Evolutionary conservation across 2,113 vertebrate species (phyloP).

Genomic region (Phylloscopus whistleri): DNA sequence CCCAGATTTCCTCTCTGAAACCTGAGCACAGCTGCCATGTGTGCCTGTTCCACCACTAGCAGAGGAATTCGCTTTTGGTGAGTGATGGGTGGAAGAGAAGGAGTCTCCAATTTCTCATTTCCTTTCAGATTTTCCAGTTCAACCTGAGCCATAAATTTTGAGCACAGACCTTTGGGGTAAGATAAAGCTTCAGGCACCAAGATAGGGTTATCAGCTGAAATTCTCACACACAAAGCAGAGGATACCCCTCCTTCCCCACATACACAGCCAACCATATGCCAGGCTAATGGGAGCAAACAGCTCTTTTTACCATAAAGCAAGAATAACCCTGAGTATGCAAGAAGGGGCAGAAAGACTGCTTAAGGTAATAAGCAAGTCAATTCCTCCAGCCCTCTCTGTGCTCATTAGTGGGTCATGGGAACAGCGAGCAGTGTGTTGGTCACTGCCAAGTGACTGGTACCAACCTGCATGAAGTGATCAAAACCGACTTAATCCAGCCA

Average conservation of each 20-base stretch:
- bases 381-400: neutral
- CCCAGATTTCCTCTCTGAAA: neutral
- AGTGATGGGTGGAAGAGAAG: neutral
- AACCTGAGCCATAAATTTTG: neutral
- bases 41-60: neutral
- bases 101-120: neutral
- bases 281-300: neutral
- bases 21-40: neutral
- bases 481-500: constrained; percentile 80
- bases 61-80: neutral
- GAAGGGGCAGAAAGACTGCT: neutral
- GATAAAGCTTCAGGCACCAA: neutral
- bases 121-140: neutral
- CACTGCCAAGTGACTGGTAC: constrained; percentile 39
- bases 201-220: neutral
- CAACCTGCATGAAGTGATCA: constrained; percentile 82
- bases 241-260: neutral
- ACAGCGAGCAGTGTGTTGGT: fast-evolving
- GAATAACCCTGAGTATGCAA: neutral
- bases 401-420: neutral
- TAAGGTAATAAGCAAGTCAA: neutral
- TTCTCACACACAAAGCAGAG: neutral
- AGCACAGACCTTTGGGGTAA: neutral
- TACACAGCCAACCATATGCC: neutral
- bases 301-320: neutral